A percentile compares a stretch with the other conserved stretches of the same genome.
phyloP scores from a whole-genome alignment of 64 coral and sea anemone genomes.

The Stichodactyla mertensii region DNA sequence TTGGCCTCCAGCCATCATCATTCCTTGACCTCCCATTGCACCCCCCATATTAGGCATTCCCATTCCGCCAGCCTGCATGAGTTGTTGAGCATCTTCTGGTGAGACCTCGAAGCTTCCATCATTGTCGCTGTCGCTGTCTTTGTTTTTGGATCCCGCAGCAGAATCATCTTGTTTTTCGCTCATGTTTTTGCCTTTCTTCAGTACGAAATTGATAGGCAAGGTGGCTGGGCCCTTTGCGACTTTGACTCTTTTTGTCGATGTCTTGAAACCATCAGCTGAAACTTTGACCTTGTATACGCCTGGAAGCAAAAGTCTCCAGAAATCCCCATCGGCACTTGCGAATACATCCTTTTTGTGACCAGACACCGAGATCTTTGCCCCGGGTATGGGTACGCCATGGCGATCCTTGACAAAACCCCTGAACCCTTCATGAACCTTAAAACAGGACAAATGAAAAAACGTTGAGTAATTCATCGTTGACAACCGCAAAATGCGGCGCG shows the following conservation, averaged over 20 bases:
- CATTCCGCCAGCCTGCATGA: constrained; percentile 26
- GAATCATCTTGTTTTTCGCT: constrained; percentile 23
- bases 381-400: constrained; percentile 68
- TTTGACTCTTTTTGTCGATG: constrained; percentile 51
- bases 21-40: constrained; percentile 19
- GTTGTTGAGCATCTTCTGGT: constrained; percentile 43
- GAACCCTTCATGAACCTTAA: constrained; percentile 84
- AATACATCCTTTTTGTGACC: constrained; percentile 69
- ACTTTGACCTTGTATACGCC: constrained; percentile 67
- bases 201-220: constrained; percentile 55
- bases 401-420: constrained; percentile 89
- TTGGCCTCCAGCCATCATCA: constrained; percentile 38
- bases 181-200: constrained; percentile 68
- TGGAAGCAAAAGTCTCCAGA: constrained; percentile 82
- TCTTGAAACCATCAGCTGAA: constrained; percentile 52
- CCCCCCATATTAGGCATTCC: constrained; percentile 6
- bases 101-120: constrained; percentile 56
- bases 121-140: background rate
- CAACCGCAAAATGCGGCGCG: background rate
- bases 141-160: constrained; percentile 13
- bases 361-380: constrained; percentile 56
- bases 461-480: background rate
- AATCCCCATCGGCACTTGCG: constrained; percentile 75
- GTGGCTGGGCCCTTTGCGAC: constrained; percentile 36
- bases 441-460: background rate